phyloP scores from a whole-genome alignment of 2,797 vertebrate species.

The Pseudomugil gertrudae region DNA sequence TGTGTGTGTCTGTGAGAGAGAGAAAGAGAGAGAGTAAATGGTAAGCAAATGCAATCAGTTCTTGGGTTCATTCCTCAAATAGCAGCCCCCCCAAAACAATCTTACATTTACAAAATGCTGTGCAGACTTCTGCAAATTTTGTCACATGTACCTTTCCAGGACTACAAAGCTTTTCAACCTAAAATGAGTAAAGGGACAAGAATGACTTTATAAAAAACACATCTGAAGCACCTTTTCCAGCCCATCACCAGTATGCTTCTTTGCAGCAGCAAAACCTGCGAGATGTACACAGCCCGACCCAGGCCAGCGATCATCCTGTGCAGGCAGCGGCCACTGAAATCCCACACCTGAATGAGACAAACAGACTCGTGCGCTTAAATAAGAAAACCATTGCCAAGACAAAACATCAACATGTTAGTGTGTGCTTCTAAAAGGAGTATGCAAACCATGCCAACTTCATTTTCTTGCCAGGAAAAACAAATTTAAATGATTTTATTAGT shows the following conservation, averaged over 20 bases:
- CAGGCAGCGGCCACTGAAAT: constrained; percentile 85
- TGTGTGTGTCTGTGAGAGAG: too few species aligned
- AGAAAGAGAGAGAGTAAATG: too few species aligned
- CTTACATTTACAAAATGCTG: not conserved
- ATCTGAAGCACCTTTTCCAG: constrained; percentile 77
- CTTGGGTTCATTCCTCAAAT: not conserved
- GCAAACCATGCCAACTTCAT: not conserved
- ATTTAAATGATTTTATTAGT: not conserved
- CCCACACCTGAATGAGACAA: constrained; percentile 77
- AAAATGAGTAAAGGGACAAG: not conserved
- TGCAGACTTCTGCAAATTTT: too few species aligned
- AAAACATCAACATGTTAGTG: not conserved
- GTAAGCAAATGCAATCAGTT: not conserved
- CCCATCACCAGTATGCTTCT: constrained; percentile 74
- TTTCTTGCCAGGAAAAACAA: not conserved
- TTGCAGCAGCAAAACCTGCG: constrained; percentile 79
- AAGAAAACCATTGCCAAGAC: not conserved
- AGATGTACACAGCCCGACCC: constrained; percentile 73
- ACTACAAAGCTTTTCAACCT: too few species aligned
- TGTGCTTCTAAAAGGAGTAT: not conserved
- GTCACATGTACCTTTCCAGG: too few species aligned
- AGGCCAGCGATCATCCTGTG: constrained; percentile 76
- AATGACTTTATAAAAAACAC: too few species aligned
- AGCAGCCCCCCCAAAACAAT: not conserved
- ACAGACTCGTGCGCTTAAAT: constrained; percentile 4